phyloP scores from a whole-genome alignment of 2,113 vertebrate genomes.

The Geococcyx californianus region DNA sequence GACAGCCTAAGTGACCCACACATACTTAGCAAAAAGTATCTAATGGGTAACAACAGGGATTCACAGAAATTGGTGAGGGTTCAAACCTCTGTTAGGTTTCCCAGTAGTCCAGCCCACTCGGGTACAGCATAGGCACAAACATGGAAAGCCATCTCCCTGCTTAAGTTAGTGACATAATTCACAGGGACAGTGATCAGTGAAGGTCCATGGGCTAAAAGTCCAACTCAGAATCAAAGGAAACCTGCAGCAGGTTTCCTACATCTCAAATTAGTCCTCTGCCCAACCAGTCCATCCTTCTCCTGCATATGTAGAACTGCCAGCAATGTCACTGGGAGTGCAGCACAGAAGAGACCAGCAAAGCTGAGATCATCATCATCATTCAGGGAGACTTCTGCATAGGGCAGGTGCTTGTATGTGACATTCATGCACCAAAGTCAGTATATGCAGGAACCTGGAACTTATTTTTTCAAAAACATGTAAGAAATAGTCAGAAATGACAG shows the following conservation, averaged over 20 bases:
- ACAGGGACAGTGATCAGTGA: not conserved
- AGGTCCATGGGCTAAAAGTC: not conserved
- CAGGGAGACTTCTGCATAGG: not conserved
- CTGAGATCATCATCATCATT: not conserved
- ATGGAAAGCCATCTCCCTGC: not conserved
- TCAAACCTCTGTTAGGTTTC: not conserved
- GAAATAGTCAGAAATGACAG: slow-evolving; percentile 29
- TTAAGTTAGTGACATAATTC: not conserved
- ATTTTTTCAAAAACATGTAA: not conserved
- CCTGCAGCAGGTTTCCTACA: not conserved
- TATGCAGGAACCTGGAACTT: not conserved
- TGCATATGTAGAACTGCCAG: not conserved
- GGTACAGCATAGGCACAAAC: not conserved
- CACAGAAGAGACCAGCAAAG: not conserved
- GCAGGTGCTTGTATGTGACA: not conserved
- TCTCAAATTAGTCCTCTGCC: not conserved
- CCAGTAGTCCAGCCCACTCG: accelerated
- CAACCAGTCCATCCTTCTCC: not conserved
- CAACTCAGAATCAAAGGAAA: not conserved
- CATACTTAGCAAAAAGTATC: not conserved
- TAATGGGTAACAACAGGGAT: not conserved
- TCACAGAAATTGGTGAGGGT: not conserved
- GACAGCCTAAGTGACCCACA: not conserved
- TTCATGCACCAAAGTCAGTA: not conserved
- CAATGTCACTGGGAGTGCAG: not conserved